Base-by-base conservation (phyloP, 1,140 invertebrate genomes). In the Chelonus insularis region DNA sequence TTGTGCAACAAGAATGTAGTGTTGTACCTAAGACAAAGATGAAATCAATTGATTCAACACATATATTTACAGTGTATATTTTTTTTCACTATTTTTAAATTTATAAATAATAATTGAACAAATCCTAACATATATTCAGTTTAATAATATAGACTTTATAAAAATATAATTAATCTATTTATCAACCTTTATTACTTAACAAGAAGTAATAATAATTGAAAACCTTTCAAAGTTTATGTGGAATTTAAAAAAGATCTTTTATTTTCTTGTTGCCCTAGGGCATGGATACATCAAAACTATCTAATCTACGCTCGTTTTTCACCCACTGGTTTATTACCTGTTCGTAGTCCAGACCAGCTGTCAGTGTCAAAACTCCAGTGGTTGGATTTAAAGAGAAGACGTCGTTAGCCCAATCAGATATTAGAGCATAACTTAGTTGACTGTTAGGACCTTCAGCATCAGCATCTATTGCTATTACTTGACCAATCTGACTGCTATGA, bases 341-440 rank as follows among this genome's bases (percentile, higher is more conserved):
- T 83, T 98, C 96, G 78, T 97, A 95, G 80, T 98, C 95, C 47
- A 97, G 85, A 65, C 88, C 84, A 0, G 92, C 90, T 1, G 93
- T 95, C 7, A 96, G 81, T 3, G 93, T 95, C 73, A 98, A 93
- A 9, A 93, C 86, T 32, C 94, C 94, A 8, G 90, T 94, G 71
- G 91, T 90, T 1, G 92, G 90, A 82, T 97, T 95, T 51, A 98
- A 83, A 1, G 91, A 91, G 79, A 98, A 98, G 0, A 96, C 91
- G 72, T 95, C 93, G 73, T 96, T 94, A 39, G 92, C 93, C 91
- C 95, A 97, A 69, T 97, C 95, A 48, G 91, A 91, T 71, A 97
- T 87, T 52, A 96, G 89, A 1, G 90, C 88, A 80, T 95, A 96
- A 11, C 90, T 92, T 4, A 96, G 82, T 72, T 94, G 90, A 14